phyloP scores from a whole-genome alignment of 2,797 vertebrate genomes.

The Erethizon dorsatum region DNA sequence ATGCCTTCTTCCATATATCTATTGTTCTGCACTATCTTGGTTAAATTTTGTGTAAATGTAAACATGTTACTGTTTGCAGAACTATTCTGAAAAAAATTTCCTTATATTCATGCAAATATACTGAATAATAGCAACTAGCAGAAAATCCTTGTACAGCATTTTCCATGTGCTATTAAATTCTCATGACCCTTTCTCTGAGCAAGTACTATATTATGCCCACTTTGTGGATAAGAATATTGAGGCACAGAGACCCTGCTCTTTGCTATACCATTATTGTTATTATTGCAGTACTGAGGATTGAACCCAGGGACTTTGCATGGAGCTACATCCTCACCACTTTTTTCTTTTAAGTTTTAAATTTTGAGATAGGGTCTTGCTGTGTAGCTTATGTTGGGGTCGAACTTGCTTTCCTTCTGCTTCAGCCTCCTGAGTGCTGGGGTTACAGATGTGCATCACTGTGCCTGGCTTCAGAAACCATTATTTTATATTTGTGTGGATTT shows the following conservation, averaged over 20 bases:
- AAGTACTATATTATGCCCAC: neutral
- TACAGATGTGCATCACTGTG: neutral
- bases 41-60: neutral
- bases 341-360: neutral
- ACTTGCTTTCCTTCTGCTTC: neutral
- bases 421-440: neutral
- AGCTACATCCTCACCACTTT: neutral
- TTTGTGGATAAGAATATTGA: neutral
- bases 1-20: neutral
- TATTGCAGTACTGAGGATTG: neutral
- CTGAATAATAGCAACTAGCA: neutral
- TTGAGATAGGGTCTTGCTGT: neutral
- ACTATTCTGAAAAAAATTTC: neutral
- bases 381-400: neutral
- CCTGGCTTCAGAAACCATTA: neutral
- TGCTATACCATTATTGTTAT: neutral
- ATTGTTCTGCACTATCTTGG: neutral
- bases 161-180: neutral
- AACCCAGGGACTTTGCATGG: neutral
- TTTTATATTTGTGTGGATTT: neutral
- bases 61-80: neutral
- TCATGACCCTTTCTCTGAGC: neutral
- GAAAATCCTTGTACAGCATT: neutral
- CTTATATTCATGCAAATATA: neutral
- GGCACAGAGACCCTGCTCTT: neutral